Percentiles rank a stretch among this genome's conserved stretches.
These are phyloP conservation scores for Leptinotarsa haldemani DNA, from an alignment of 2,888 invertebrate species.

Conservation along the genomic window DNA sequence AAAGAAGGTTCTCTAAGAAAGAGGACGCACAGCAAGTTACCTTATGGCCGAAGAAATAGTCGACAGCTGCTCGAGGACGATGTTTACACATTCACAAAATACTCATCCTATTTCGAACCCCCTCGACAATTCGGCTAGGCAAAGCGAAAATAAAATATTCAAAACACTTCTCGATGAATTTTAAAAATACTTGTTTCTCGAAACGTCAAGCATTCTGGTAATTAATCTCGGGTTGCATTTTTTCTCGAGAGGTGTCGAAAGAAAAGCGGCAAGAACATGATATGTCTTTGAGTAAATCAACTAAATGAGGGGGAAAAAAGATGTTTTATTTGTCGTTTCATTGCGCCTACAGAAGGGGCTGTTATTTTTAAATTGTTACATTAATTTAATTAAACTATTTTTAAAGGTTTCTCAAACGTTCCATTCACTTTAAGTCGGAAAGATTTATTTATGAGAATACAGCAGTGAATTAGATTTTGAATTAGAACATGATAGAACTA, in stretches of 20 bases:
- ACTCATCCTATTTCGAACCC: slow-evolving; percentile 10
- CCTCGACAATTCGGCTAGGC: slow-evolving; percentile 1
- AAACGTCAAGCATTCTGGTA: slow-evolving; percentile 7
- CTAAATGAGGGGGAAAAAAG: slow-evolving; percentile 32
- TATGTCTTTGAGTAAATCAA: slow-evolving; percentile 28
- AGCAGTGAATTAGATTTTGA: too few species aligned
- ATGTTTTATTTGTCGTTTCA: slow-evolving; percentile 34
- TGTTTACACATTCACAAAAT: slow-evolving; percentile 37
- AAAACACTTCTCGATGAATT: neutral
- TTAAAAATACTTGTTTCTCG: slow-evolving; percentile 6
- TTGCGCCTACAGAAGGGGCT: slow-evolving; percentile 13
- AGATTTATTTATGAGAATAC: neutral
- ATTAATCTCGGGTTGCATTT: slow-evolving; percentile 22
- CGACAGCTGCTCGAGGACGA: slow-evolving; percentile 30
- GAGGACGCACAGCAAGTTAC: slow-evolving; percentile 27
- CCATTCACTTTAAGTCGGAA: neutral
- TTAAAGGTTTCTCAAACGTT: slow-evolving; percentile 12
- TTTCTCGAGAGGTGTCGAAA: slow-evolving; percentile 27
- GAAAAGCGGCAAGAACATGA: slow-evolving; percentile 29
- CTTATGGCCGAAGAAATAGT: slow-evolving; percentile 28
- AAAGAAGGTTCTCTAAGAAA: slow-evolving; percentile 28
- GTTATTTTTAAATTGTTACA: slow-evolving; percentile 27
- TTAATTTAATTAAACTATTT: slow-evolving; percentile 25
- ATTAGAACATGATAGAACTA: too few species aligned
- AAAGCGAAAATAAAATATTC: slow-evolving; percentile 22